Percentiles rank a stretch among this genome's conserved stretches.
Conservation (phyloP, 2,113 vertebrate species). For the Penelope pileata region DNA sequence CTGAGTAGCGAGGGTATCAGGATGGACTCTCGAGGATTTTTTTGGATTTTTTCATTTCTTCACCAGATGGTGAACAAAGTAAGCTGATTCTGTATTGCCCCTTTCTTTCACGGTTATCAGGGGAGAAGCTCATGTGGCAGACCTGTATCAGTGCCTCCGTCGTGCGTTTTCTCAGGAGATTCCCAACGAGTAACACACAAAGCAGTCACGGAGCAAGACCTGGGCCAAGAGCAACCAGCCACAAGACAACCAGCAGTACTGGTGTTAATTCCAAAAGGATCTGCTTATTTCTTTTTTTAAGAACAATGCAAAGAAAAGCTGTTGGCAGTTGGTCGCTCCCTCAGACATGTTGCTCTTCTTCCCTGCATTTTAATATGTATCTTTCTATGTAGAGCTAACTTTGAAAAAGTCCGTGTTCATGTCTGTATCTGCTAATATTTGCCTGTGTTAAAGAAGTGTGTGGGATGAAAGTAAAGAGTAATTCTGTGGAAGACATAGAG, state of each 20-base stretch:
- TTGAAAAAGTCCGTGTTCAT: background rate
- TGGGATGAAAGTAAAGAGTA: background rate
- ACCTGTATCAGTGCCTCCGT: background rate
- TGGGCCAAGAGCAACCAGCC: background rate
- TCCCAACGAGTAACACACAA: background rate
- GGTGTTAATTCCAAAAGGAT: background rate
- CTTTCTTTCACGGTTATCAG: background rate
- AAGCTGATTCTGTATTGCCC: background rate
- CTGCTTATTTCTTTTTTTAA: background rate
- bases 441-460: background rate
- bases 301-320: background rate
- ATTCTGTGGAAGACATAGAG: background rate
- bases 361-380: background rate
- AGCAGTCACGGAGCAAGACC: background rate
- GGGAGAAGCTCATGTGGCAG: background rate
- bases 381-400: background rate
- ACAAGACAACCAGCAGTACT: background rate
- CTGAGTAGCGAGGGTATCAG: background rate
- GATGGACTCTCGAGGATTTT: background rate
- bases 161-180: rapidly evolving
- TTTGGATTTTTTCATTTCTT: background rate
- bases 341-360: background rate
- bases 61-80: background rate
- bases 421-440: background rate
- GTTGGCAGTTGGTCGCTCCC: background rate